Base-by-base conservation (phyloP, 2,113 vertebrate genomes). In the Suricata suricatta region DNA sequence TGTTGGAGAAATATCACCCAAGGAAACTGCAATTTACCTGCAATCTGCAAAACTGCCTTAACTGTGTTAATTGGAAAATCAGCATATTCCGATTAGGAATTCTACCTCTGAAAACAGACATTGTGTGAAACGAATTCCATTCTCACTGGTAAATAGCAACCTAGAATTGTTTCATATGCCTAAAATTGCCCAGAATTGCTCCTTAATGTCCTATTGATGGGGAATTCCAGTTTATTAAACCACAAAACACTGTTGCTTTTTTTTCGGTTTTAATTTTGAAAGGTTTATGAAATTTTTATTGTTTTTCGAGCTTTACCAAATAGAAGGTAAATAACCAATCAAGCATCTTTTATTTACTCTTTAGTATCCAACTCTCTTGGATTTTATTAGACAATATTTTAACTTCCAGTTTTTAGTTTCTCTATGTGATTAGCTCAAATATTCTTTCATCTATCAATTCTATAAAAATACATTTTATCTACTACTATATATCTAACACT, bases 131-230 rank as follows among this genome's bases (percentile, higher is more conserved):
- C 88, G 89, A 97, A 92, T 95, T 97, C 90, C 21, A 95, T 57
- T 92, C 97, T 97, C 96, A 97, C 95, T 96, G 95, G 92, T 81
- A 97, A 97, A 96, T 93, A 87, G 87, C 60, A 97, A 68, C 14
- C 5, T 76, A 52, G n/a, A 90, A 96, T 92, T 96, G 63, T 96
- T 95, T 90, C 95, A 71, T 13, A 81, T 69, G 79, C 33, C 44
- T 82, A 87, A 96, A 84, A 93, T 95, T 96, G 54, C 47, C 81
- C 21, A 63, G 83, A 89, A 88, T 94, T 54, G 27, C 21, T 96
- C 74, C 54, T 96, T 90, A 72, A 72, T 90, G 84, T 88, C 29
- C 74, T 95, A 41, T 93, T 92, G 88, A 95, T 90, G 35, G 90
- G 57, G 1, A 14, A 27, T 90, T 92, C 63, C 25, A n/a, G 16